Evolutionary conservation across 1,140 invertebrate species (phyloP), one percentile per base, ranked within the genome.

Genomic region (Parapsyche elsis): DNA sequence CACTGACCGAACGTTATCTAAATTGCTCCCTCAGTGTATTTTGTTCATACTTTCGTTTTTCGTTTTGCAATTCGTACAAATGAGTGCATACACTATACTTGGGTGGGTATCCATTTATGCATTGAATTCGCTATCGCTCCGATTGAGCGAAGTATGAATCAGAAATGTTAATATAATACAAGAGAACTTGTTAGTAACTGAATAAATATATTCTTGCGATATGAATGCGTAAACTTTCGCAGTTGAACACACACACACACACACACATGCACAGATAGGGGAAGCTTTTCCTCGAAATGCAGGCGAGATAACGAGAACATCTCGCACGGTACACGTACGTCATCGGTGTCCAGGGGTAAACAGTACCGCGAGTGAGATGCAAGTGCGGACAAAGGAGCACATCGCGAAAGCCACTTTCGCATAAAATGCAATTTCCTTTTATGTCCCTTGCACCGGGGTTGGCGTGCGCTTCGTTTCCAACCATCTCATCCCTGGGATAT

Each of bases 351-450:
- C 49, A 26, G 21, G 64, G 64, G 23, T 26, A 67, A 67, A 67
- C 23, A 67, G 10, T 14, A 23, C 19, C 23, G 45, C 19, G 49
- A 26, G 16, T 49, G 21, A 38, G 12, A 19, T 7, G 16, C 2
- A 73, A 26, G 44, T 21, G 21, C 64, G 53, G 26, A 81, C 23
- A 81, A 38, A 45, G 61, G 71, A 30, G 75, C 16, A 16, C 30
- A 45, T 64, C 19, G 45, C 64, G 76, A 26, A 10, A 26, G 49
- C 59, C 81, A 76, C 81, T 71, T 77, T 79, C 71, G 81, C 79
- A 83, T 83, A 81, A 81, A 81, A 83, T 81, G 81, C 81, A 83
- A 83, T 83, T 81, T 83, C 81, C 81, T 80, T 82, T 80, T 80
- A 83, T 79, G 76, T 61, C 81, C 14, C 23, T 9, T 30, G 21